A percentile compares a stretch with the other conserved stretches of the same genome.
Conservation (phyloP, 2,888 invertebrate genomes). For the Flexamia atlantica region DNA sequence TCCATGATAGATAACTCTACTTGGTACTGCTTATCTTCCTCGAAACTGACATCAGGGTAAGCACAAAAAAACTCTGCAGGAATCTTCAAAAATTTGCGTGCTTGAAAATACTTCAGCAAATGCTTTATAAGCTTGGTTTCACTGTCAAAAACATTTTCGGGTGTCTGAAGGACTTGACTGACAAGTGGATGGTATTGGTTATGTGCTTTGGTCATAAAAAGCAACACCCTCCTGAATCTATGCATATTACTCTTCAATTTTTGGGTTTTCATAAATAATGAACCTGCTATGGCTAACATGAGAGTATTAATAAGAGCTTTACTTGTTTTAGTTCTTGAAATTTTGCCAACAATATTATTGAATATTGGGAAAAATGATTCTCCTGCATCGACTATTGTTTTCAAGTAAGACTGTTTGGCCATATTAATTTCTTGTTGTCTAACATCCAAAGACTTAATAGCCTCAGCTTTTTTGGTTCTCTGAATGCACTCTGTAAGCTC, state of each 20-base stretch:
- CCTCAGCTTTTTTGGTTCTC: background rate
- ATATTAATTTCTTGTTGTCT: background rate
- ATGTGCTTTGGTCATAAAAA: background rate
- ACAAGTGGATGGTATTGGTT: background rate
- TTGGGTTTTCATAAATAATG: background rate
- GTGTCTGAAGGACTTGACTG: background rate
- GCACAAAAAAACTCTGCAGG: background rate
- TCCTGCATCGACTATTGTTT: background rate
- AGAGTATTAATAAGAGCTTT: constrained; percentile 14
- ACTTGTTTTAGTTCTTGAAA: constrained; percentile 2
- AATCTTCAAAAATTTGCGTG: background rate
- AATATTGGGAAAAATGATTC: background rate
- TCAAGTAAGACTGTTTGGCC: constrained; percentile 12
- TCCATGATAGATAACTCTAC: background rate
- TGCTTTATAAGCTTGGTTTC: background rate
- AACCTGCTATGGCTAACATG: background rate
- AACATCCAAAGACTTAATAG: background rate
- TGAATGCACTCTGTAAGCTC: constrained; percentile 8
- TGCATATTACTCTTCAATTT: background rate
- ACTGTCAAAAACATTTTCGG: background rate
- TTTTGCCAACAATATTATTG: background rate
- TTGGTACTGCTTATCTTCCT: background rate
- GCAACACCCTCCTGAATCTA: constrained; percentile 3
- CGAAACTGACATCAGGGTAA: background rate
- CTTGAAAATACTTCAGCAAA: background rate